Evolutionary conservation across 2,113 vertebrate species (phyloP).

Genomic region (Neotoma lepida): DNA sequence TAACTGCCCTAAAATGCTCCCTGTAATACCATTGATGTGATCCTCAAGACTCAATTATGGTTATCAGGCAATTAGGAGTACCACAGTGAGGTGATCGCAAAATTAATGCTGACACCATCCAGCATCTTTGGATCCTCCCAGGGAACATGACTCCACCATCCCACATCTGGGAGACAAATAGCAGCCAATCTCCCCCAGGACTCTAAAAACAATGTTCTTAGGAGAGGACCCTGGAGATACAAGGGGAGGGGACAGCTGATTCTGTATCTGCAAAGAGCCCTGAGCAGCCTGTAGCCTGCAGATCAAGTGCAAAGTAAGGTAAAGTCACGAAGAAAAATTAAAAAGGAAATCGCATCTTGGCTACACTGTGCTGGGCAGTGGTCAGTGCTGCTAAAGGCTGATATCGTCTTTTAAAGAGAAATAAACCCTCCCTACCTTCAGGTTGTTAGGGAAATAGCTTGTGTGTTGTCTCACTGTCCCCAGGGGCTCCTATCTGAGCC

Average conservation of each 20-base stretch:
- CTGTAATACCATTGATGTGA: slow-evolving; percentile 36
- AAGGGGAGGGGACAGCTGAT: neutral
- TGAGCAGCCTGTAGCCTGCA: neutral
- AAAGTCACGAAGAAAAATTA: neutral
- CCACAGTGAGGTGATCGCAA: neutral
- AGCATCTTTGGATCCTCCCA: neutral
- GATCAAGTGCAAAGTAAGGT: neutral
- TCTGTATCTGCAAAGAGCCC: neutral
- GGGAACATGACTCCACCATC: neutral
- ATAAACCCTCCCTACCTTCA: neutral
- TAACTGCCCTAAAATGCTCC: slow-evolving; percentile 56
- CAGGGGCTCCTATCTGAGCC: neutral
- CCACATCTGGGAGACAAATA: rapidly evolving
- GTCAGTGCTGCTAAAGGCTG: neutral
- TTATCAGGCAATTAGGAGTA: slow-evolving; percentile 71
- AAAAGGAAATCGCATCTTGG: neutral
- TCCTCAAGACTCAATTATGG: slow-evolving; percentile 64
- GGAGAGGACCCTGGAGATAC: neutral
- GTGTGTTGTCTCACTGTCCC: neutral
- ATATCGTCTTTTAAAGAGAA: neutral
- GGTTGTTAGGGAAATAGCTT: neutral
- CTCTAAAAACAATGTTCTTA: neutral
- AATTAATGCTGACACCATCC: neutral
- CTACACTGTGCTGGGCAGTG: neutral
- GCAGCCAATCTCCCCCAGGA: neutral